Conservation (phyloP, 2,797 vertebrate species). For the Dendrocincla tyrannina region DNA sequence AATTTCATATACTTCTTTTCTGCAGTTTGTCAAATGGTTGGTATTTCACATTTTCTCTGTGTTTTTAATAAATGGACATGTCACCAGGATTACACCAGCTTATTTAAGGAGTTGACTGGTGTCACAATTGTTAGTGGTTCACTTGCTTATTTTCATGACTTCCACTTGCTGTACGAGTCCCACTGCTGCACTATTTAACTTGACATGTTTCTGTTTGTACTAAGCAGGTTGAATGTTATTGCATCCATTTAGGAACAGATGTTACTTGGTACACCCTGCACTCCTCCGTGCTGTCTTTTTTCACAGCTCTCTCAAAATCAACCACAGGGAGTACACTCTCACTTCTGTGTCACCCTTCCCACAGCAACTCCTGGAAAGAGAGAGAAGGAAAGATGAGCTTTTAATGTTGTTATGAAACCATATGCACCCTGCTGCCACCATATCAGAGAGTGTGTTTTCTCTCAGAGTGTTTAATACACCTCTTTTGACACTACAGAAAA, state of each 20-base stretch:
- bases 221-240: slow-evolving; percentile 1
- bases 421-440: slow-evolving; percentile 17
- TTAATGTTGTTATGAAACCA: slow-evolving; percentile 39
- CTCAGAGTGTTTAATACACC: slow-evolving; percentile 23
- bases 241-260: slow-evolving; percentile 51
- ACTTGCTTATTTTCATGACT: not conserved
- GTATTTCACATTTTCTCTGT: not conserved
- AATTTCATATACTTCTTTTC: not conserved
- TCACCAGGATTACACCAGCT: not conserved
- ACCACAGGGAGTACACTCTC: slow-evolving; percentile 1
- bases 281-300: not conserved
- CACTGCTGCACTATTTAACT: not conserved
- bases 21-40: not conserved
- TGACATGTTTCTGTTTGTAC: slow-evolving; percentile 20
- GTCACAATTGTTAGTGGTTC: not conserved
- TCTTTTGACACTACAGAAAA: slow-evolving; percentile 26
- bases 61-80: not conserved
- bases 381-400: slow-evolving; percentile 41
- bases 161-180: not conserved
- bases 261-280: not conserved
- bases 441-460: not conserved
- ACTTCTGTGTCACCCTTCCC: not conserved
- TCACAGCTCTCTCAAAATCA: slow-evolving; percentile 21
- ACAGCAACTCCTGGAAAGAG: slow-evolving; percentile 39
- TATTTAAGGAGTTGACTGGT: not conserved